Percentiles rank a stretch among this genome's conserved stretches.
These are phyloP conservation scores for Globicephala melas DNA, from an alignment of 2,113 vertebrate species.

Conservation along the genomic window DNA sequence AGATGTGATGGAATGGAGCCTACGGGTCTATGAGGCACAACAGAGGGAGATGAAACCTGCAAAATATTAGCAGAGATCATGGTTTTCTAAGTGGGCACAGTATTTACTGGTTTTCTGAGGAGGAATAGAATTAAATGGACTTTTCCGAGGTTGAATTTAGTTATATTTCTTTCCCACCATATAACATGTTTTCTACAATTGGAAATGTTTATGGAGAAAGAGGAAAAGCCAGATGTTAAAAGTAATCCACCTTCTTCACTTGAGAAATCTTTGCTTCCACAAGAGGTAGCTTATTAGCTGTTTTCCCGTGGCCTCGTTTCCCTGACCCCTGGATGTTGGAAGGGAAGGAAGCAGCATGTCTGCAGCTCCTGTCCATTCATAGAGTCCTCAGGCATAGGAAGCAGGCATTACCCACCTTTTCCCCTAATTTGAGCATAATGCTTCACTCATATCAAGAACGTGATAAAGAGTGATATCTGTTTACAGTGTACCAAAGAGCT, in stretches of 20 bases:
- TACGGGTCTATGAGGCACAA: rapidly evolving
- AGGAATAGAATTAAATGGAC: neutral
- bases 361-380: neutral
- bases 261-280: neutral
- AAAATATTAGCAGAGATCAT: neutral
- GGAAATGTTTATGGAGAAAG: neutral
- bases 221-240: neutral
- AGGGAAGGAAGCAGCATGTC: rapidly evolving
- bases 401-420: neutral
- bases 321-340: neutral
- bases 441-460: neutral
- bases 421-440: neutral
- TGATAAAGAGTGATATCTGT: neutral
- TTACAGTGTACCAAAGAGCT: neutral
- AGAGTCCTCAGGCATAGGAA: too few relatives aligned
- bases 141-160: neutral
- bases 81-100: neutral
- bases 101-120: neutral
- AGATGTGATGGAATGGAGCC: too few relatives aligned
- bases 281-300: neutral
- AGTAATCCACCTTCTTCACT: neutral
- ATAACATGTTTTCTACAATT: neutral
- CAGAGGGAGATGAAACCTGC: rapidly evolving
- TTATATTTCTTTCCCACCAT: neutral
- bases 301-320: neutral